A percentile compares a stretch with the other conserved stretches of the same genome.
phyloP scores from a whole-genome alignment of 92 coral and sea anemone species.

The Heliopora coerulea region DNA sequence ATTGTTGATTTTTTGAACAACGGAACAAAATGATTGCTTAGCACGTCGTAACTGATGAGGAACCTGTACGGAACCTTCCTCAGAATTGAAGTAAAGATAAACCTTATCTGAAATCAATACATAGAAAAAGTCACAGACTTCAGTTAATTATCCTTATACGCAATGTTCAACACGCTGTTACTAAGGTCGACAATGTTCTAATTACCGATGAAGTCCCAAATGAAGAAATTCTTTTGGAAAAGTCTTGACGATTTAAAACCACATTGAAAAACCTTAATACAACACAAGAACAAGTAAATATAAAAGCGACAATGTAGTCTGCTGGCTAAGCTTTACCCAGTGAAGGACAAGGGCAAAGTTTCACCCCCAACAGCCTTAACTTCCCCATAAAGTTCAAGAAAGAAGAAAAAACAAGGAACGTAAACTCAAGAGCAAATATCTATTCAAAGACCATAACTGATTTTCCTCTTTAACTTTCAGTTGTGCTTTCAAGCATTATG shows the following conservation, averaged over 20 bases:
- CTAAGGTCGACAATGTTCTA: slow-evolving; percentile 2
- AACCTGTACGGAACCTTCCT: slow-evolving; percentile 54
- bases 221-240: slow-evolving; percentile 95
- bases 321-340: no score
- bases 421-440: no score
- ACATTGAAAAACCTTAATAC: slow-evolving; percentile 88
- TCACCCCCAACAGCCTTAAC: no score
- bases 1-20: slow-evolving; percentile 87
- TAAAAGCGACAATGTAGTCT: no score
- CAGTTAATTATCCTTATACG: no score
- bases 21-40: slow-evolving; percentile 69
- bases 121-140: background rate
- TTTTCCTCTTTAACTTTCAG: no score
- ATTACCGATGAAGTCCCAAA: slow-evolving; percentile 98
- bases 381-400: no score
- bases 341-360: no score
- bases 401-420: no score
- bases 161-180: no score
- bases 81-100: slow-evolving; percentile 74
- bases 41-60: slow-evolving; percentile 65
- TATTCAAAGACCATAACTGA: no score
- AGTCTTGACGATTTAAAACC: slow-evolving; percentile 97
- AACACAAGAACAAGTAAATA: background rate
- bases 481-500: no score
- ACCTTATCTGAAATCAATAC: slow-evolving; percentile 65